phyloP scores from a whole-genome alignment of 2,113 vertebrate species.

The Erythrolamprus reginae region DNA sequence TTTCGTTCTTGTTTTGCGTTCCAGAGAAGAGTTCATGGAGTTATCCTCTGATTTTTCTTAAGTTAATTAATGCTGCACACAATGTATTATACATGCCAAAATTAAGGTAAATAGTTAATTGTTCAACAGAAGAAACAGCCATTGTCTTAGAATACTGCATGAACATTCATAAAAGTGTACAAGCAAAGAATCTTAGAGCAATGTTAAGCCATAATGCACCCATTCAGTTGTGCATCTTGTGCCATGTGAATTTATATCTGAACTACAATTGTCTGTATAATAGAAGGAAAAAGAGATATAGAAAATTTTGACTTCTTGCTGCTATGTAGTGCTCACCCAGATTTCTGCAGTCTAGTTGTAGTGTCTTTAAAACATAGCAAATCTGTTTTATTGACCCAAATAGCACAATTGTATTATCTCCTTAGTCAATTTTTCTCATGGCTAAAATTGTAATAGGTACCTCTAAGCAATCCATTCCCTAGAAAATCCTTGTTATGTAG shows the following conservation, averaged over 20 bases:
- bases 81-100: background rate
- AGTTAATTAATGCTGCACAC: background rate
- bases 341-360: background rate
- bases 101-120: background rate
- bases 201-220: background rate
- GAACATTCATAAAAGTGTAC: background rate
- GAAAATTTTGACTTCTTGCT: background rate
- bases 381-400: background rate
- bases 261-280: background rate
- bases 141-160: background rate
- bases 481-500: background rate
- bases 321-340: background rate
- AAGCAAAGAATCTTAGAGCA: background rate
- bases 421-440: background rate
- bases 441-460: background rate
- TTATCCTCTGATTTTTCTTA: background rate
- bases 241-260: background rate
- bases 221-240: background rate
- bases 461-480: background rate
- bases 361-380: background rate
- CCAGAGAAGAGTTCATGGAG: background rate
- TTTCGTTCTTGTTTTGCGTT: background rate
- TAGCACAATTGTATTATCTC: background rate
- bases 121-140: background rate
- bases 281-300: background rate